Evolutionary conservation across 2,888 invertebrate species (phyloP), one percentile per base, ranked within the genome.

Genomic region (Cremastinae sp.): DNA sequence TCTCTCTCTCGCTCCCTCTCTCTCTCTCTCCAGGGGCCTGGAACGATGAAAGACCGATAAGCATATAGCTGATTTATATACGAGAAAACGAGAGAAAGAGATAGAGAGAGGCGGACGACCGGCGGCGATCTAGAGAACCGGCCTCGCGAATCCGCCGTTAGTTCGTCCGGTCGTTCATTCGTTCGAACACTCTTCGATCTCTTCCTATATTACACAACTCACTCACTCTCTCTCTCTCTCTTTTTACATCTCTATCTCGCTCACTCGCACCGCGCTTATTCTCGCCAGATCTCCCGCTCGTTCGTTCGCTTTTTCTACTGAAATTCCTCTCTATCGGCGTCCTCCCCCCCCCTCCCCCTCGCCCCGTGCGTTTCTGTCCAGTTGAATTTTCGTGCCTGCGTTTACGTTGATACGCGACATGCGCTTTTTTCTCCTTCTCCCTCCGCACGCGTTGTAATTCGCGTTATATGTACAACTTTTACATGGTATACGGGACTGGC

Each of bases 31-130:
- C 34, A 16, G 43, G n/a, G 54, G 68, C 53, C 66, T 53, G 83
- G 85, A 82, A 85, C 85, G 89, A 88, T 89, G 88, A 89, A 89
- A 88, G 89, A 86, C 86, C 88, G 89, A 89, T 89, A 89, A 89
- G 88, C 88, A 88, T 28, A 28, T 87, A 88, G 89, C 88, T 88
- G 88, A 89, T 89, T 89, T 89, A 88, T 89, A 88, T 84, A 84
- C 84, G 84, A 47, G 58, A 22, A 18, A 16, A 8, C 38, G 56
- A 56, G 66, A 36, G n/a, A 41, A 34, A 1, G 85, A 58, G 38
- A 41, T 28, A 34, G 58, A 41, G 20, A 20, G 53, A 54, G 54
- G 28, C 41, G 14, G 83, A 84, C 85, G 84, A 83, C 82, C 84
- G 78, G 80, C 80, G 81, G 80, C 84, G 83, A 79, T 80, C 75